Base-by-base conservation (phyloP, 2,888 invertebrate genomes). In the Leucophenga maculata region DNA sequence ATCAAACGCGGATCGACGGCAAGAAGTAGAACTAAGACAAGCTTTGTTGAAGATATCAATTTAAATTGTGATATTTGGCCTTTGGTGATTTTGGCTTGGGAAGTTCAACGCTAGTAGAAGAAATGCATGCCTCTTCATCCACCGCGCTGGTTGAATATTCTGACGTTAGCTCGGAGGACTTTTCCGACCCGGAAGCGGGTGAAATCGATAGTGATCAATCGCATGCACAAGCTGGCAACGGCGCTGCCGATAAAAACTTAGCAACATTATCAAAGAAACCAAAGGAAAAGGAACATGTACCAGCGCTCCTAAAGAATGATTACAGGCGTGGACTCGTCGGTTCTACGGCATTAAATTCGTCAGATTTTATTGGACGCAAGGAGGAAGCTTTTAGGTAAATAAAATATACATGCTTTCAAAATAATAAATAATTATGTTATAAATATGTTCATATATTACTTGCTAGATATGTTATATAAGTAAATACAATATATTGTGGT, bases 161-260 rank as follows among this genome's bases (percentile, higher is more conserved):
- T 16, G 97, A 97, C 89, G 96, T 97, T 44, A 96, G 96, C 89
- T 96, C 96, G 14, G 96, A 96, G 88, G 96, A 95, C 85, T 91
- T 96, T 72, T 95, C 96, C 44, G 96, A 94, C 85, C 95, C 95
- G 1, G 96, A 97, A 90, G 94, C 95, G 55, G 96, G 96, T 69
- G 96, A 96, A 90, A 94, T 96, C 78, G 94, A 94, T 86, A 79
- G 83, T 3, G 83, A 85, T 59, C 76, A 74, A 22, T 78, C 77
- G 57, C 75, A 59, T 68, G 26, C 20, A 14, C 18, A 46, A 26
- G 9, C 64, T n/a, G 20, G 3, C 11, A 44, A 14, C 31, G 20
- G 14, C 3, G 32, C 14, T 32, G 70, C 18, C 67, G 52, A 60
- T 68, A 55, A 59, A 20, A 59, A 44, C 9, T 48, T 69, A 65